Conservation (phyloP, 92 coral and sea anemone species). For the Blastomussa wellsi region DNA sequence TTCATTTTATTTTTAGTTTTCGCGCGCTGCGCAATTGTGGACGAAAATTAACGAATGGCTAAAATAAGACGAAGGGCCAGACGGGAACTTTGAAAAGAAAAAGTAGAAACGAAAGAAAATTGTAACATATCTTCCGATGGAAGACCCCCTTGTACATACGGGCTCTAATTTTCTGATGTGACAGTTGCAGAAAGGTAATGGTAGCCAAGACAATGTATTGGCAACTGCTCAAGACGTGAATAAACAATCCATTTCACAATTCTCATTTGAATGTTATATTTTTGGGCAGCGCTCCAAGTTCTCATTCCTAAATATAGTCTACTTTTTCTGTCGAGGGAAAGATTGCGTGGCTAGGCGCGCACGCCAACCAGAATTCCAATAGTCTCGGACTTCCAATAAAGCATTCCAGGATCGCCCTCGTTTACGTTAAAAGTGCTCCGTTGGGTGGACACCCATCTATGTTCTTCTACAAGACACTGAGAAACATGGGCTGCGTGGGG, state of each 20-base stretch:
- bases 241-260: constrained; percentile 20
- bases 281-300: too few species aligned
- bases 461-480: too few species aligned
- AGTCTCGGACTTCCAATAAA: too few species aligned
- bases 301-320: too few species aligned
- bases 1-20: too few species aligned
- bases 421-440: too few species aligned
- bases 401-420: too few species aligned
- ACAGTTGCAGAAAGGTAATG: neutral
- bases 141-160: constrained; percentile 30
- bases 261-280: neutral
- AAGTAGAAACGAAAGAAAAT: neutral
- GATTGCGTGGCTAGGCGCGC: too few species aligned
- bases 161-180: neutral
- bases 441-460: too few species aligned
- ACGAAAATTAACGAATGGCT: constrained; percentile 27
- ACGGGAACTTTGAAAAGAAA: neutral
- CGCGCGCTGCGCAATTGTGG: neutral
- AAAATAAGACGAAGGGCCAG: constrained; percentile 1
- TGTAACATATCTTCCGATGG: neutral
- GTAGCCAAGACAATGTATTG: constrained; percentile 22
- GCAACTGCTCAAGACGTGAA: constrained; percentile 14
- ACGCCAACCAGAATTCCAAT: too few species aligned
- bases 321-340: too few species aligned
- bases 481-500: too few species aligned